These are phyloP conservation scores for Chironomus tentans DNA, from an alignment of 2,888 invertebrate species.

Conservation along the genomic window DNA sequence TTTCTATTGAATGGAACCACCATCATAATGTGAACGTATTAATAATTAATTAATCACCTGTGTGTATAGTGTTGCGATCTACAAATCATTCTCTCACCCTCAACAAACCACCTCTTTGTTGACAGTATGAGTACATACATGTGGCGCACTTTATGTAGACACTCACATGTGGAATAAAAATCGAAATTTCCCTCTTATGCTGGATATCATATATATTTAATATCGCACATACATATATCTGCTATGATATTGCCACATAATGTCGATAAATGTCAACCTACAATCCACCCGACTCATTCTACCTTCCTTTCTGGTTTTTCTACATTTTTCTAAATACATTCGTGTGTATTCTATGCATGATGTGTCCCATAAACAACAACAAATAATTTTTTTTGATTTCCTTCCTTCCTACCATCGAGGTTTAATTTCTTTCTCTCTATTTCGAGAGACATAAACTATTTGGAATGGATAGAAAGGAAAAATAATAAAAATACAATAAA, in stretches of 20 bases:
- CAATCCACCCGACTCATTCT: not conserved
- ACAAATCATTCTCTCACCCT: slow-evolving; percentile 15
- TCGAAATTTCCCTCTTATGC: not conserved
- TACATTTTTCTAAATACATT: not conserved
- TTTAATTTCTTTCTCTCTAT: no score
- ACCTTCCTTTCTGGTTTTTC: not conserved
- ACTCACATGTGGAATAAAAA: not conserved
- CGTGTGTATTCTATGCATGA: not conserved
- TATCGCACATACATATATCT: not conserved
- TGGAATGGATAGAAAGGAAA: no score
- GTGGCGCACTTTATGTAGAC: not conserved
- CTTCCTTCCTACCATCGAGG: no score
- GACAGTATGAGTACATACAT: not conserved
- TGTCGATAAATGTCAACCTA: slow-evolving; percentile 1
- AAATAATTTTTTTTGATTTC: no score
- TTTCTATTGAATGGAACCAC: not conserved
- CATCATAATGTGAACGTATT: slow-evolving; percentile 18
- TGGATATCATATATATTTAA: not conserved
- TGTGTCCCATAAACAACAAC: no score
- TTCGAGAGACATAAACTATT: no score
- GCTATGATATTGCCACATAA: not conserved
- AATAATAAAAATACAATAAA: no score
- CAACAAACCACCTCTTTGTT: not conserved
- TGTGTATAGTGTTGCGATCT: slow-evolving; percentile 5
- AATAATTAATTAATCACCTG: slow-evolving; percentile 26